A percentile compares a stretch with the other conserved stretches of the same genome.
Conservation (phyloP, 2,888 invertebrate species). For the Acanthococcus lagerstroemiae region DNA sequence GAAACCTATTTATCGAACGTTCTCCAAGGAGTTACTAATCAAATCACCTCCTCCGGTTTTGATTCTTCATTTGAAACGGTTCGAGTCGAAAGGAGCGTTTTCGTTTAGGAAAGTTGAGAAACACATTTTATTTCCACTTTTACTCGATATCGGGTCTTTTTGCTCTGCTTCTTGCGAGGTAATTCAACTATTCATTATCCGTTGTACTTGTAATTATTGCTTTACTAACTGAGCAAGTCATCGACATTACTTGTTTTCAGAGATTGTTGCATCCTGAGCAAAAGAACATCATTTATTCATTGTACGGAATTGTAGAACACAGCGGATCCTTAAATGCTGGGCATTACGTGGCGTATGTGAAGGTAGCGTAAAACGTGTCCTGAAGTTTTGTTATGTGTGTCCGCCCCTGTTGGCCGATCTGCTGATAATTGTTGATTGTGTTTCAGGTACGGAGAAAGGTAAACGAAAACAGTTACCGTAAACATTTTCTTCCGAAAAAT, state of each 20-base stretch:
- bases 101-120: conserved; percentile 61
- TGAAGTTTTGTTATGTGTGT: too few relatives aligned
- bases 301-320: conserved; percentile 94
- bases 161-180: conserved; percentile 57
- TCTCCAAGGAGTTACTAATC: conserved; percentile 75
- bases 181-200: conserved; percentile 32
- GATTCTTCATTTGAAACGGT: conserved; percentile 89
- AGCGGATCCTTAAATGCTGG: conserved; percentile 82
- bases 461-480: conserved; percentile 32
- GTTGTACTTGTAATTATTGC: not conserved
- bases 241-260: conserved; percentile 34
- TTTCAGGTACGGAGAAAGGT: conserved; percentile 29
- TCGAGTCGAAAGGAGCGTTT: conserved; percentile 57
- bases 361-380: conserved; percentile 42
- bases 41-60: conserved; percentile 86
- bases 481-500: conserved; percentile 31
- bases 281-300: conserved; percentile 64
- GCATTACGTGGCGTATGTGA: conserved; percentile 91
- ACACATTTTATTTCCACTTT: conserved; percentile 74
- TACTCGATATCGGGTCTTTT: conserved; percentile 82
- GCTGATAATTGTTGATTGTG: too few relatives aligned
- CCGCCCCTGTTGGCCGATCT: too few relatives aligned
- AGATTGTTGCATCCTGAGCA: conserved; percentile 51
- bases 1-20: conserved; percentile 67
- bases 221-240: not conserved